Evolutionary conservation across 1,140 invertebrate species (phyloP), one percentile per base, ranked within the genome.

Genomic region (Drosophila bipectinata): DNA sequence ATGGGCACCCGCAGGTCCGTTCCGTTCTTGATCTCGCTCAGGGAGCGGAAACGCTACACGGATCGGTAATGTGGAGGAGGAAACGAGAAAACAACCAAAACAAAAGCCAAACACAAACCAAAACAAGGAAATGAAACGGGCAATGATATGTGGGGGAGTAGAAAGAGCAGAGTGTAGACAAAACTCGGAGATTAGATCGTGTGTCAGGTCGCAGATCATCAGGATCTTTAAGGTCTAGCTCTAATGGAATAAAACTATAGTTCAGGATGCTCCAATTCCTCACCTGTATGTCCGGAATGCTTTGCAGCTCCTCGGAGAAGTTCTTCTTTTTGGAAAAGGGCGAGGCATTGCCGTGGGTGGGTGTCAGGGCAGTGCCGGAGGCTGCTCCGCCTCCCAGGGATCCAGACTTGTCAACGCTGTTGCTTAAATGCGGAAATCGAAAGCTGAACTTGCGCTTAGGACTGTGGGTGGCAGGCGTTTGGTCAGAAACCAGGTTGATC

Each of bases 251-350:
- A 41, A 4, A 44, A 30, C n/a, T 56, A 8, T 9, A 8, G 53
- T 47, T 18, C 59, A 10, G 9, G 24, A 10, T 5, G 0, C 1
- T 24, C 1, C 3, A 15, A 0, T 4, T 4, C 10, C 88, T 91
- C 93, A 97, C 97, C 95, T 98, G 97, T 81, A 98, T 95, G 90
- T 98, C 96, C 21, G 96, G 96, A 81, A 97, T 97, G 72, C 96
- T 97, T 48, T 97, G 95, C 12, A 97, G 96, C 93, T 98, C 97
- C 89, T 97, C 96, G 32, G 96, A 96, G 91, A 98, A 98, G 83
- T 97, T 97, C 63, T 97, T 94, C 83, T 96, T 94, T 24, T 91
- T 92, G 15, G 82, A 77, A 54, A 91, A 84, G 1, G 91, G 82
- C 37, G 87, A 91, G 5, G 73, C 66, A 24, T 58, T 85, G 15